Conservation (phyloP, 2,797 vertebrate species). For the Labroides dimidiatus region DNA sequence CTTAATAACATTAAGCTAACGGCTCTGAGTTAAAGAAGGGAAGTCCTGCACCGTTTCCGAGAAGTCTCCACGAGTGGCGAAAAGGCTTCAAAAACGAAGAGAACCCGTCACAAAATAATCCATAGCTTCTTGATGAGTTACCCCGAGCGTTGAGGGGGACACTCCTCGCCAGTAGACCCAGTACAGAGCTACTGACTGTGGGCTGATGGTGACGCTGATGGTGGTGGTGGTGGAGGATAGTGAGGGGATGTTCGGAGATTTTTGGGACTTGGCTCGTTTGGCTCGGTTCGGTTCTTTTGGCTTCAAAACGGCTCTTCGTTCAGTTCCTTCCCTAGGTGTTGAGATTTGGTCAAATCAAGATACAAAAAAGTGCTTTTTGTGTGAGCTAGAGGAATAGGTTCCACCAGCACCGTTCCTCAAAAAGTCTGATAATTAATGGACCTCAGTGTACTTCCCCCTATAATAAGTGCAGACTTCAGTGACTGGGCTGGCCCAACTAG, state of each 20-base stretch:
- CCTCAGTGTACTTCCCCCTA: too few species aligned
- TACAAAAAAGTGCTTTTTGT: too few species aligned
- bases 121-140: constrained; percentile 52
- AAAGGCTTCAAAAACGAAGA: constrained; percentile 6
- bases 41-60: constrained; percentile 51
- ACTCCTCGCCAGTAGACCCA: constrained; percentile 57
- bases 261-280: background rate
- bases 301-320: too few species aligned
- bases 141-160: constrained; percentile 41
- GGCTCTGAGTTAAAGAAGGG: constrained; percentile 47
- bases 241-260: background rate
- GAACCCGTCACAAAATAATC: constrained; percentile 36
- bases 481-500: too few species aligned
- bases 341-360: too few species aligned
- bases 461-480: too few species aligned
- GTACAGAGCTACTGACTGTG: constrained; percentile 44
- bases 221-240: constrained; percentile 24
- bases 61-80: constrained; percentile 9
- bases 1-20: constrained; percentile 52
- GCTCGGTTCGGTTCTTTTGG: background rate
- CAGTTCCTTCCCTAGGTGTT: too few species aligned
- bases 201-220: constrained; percentile 55
- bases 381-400: too few species aligned
- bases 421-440: too few species aligned
- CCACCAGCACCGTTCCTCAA: too few species aligned